phyloP scores from a whole-genome alignment of 2,797 vertebrate species.

The Pangasius krempfi region DNA sequence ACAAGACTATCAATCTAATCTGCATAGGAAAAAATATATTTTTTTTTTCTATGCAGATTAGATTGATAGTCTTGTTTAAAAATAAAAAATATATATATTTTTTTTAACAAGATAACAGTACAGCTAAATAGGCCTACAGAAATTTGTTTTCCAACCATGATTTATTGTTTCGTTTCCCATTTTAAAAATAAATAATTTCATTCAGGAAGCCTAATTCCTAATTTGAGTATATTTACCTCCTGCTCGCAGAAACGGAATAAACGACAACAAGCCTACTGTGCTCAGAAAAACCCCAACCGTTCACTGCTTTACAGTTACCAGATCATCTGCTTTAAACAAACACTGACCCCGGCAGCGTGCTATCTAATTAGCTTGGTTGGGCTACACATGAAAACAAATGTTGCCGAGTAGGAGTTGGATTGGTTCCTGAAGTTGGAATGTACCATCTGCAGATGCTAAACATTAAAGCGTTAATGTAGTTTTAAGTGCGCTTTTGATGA shows the following conservation, averaged over 20 bases:
- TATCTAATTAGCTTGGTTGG: constrained; percentile 39
- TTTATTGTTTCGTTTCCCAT: background rate
- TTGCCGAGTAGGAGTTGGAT: constrained; percentile 17
- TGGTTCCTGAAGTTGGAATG: background rate
- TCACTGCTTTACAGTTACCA: constrained; percentile 31
- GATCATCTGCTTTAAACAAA: constrained; percentile 32
- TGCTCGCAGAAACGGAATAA: constrained; percentile 9
- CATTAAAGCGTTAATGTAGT: constrained; percentile 12
- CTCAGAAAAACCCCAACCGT: constrained; percentile 15
- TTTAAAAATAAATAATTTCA: background rate
- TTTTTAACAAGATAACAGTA: background rate
- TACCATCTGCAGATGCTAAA: constrained; percentile 22
- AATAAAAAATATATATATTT: background rate
- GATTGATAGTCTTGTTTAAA: no score
- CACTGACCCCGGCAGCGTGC: background rate
- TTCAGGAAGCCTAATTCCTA: background rate
- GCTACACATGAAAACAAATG: constrained; percentile 27
- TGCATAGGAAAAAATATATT: background rate
- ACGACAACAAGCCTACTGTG: constrained; percentile 29
- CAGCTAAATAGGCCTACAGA: background rate
- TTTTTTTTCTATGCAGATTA: no score
- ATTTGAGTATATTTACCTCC: background rate
- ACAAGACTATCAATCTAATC: background rate
- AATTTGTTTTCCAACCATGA: background rate
- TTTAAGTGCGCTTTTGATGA: constrained; percentile 31